These are phyloP conservation scores for Hirundo rustica DNA, from an alignment of 2,797 vertebrate species.

Conservation along the genomic window DNA sequence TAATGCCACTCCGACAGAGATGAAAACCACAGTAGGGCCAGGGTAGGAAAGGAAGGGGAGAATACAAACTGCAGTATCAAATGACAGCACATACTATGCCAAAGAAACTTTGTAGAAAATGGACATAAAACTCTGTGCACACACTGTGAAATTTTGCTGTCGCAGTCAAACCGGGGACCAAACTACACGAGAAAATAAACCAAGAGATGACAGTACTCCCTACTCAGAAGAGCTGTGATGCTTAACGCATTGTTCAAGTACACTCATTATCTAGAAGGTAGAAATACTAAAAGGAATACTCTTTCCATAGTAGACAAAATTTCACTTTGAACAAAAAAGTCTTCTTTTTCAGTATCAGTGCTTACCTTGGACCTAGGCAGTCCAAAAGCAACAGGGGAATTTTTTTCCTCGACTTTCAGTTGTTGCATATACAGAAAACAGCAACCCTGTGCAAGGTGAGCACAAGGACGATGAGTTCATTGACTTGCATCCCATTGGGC, in stretches of 20 bases:
- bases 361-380: not conserved
- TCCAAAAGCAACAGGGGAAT: not conserved
- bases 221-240: not conserved
- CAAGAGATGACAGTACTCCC: not conserved
- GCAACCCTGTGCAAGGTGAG: not conserved
- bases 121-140: not conserved
- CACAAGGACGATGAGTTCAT: accelerated
- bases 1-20: not conserved
- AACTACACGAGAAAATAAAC: not conserved
- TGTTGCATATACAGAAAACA: not conserved
- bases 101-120: not conserved
- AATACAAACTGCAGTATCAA: not conserved
- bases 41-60: not conserved
- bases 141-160: not conserved
- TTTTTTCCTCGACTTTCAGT: not conserved
- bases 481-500: not conserved
- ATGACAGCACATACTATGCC: not conserved
- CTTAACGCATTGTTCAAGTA: not conserved
- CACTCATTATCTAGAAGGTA: not conserved
- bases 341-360: not conserved
- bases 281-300: not conserved
- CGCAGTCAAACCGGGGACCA: not conserved
- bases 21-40: not conserved
- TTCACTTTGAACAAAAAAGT: not conserved
- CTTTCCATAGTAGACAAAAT: not conserved